Evolutionary conservation across 2,888 invertebrate genomes (phyloP).

Genomic region (Euspilapteryx auroguttella): DNA sequence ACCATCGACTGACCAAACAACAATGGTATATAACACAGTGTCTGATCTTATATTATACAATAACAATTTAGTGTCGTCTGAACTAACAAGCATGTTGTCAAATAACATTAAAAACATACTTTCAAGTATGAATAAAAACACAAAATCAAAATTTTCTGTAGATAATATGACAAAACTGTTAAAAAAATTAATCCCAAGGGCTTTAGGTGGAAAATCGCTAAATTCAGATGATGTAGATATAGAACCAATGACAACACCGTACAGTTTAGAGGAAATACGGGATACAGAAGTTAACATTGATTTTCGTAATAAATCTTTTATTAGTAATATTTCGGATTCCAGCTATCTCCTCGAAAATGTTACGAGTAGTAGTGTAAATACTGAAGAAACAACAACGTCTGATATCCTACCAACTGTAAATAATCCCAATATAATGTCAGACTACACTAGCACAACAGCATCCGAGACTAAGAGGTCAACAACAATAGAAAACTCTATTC

Average conservation of each 20-base stretch:
- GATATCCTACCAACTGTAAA: slow-evolving; percentile 22
- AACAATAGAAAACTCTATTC: slow-evolving; percentile 5
- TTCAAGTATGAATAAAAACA: slow-evolving; percentile 42
- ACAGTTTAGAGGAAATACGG: slow-evolving; percentile 50
- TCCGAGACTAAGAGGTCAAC: slow-evolving; percentile 20
- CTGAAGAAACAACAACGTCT: slow-evolving; percentile 10
- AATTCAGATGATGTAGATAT: slow-evolving; percentile 29
- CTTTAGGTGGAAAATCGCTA: slow-evolving; percentile 32
- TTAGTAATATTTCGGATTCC: no score
- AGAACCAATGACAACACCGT: slow-evolving; percentile 42
- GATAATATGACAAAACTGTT: slow-evolving; percentile 55
- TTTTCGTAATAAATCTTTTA: slow-evolving; percentile 17
- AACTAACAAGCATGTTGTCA: slow-evolving; percentile 58
- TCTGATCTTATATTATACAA: slow-evolving; percentile 50
- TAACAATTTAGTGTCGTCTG: slow-evolving; percentile 47
- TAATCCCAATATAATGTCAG: slow-evolving; percentile 18
- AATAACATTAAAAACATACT: slow-evolving; percentile 48
- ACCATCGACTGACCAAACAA: slow-evolving; percentile 40
- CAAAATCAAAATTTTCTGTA: slow-evolving; percentile 47
- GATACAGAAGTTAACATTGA: slow-evolving; percentile 38
- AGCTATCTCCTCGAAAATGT: slow-evolving; percentile 12
- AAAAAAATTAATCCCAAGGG: slow-evolving; percentile 50
- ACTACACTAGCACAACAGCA: slow-evolving; percentile 14
- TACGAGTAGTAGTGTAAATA: slow-evolving; percentile 14
- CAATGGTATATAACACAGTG: slow-evolving; percentile 53